Evolutionary conservation across 2,888 invertebrate species (phyloP).

Genomic region (Plemyria rubiginata): DNA sequence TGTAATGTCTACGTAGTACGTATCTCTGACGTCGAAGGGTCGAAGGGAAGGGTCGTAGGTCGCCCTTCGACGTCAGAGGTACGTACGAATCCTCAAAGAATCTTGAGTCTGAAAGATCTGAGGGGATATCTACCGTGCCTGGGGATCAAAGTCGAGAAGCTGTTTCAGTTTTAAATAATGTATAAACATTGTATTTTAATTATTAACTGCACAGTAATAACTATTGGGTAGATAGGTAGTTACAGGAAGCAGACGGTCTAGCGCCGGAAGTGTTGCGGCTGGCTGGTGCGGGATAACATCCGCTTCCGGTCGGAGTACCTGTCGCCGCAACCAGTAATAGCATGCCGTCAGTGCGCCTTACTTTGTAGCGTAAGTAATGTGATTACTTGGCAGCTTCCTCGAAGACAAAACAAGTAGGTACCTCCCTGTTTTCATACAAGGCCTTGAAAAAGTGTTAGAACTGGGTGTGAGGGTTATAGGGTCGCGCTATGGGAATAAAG

Average conservation of each 20-base stretch:
- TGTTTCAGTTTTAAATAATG: no score
- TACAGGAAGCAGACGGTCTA: conserved; percentile 53
- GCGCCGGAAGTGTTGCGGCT: conserved; percentile 48
- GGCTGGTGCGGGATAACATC: conserved; percentile 55
- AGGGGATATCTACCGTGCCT: no score
- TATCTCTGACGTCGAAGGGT: no score
- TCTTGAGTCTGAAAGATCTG: no score
- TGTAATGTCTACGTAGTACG: no score
- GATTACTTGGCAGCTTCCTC: conserved; percentile 12
- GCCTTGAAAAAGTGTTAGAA: neutral
- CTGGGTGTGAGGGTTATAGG: conserved; percentile 3
- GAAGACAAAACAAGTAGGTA: neutral
- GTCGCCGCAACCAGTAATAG: conserved; percentile 35
- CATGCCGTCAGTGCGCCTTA: conserved; percentile 26
- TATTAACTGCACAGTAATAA: conserved; percentile 11
- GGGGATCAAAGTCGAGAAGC: no score
- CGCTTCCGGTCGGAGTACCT: conserved; percentile 52
- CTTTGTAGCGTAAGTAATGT: conserved; percentile 16
- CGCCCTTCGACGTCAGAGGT: no score
- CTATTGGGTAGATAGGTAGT: conserved; percentile 37
- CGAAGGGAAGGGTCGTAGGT: no score
- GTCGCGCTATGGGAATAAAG: conserved; percentile 5
- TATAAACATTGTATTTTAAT: no score
- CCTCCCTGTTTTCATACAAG: neutral
- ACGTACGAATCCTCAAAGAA: no score